Percentiles rank a stretch among this genome's conserved stretches.
Conservation (phyloP, 2,797 vertebrate species). For the Anas flavirostris region DNA sequence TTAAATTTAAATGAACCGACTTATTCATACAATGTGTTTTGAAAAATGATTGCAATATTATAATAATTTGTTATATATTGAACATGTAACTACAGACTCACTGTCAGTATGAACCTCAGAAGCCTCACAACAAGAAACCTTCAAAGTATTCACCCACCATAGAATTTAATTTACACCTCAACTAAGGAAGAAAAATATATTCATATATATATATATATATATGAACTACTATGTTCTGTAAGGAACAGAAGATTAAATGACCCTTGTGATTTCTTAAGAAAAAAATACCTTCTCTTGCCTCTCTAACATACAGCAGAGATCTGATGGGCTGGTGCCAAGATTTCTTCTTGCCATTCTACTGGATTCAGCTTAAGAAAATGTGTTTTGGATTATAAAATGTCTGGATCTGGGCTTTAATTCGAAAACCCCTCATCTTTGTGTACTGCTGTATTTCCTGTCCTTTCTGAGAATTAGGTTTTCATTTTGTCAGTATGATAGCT, state of each 20-base stretch:
- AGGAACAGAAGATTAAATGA: background rate
- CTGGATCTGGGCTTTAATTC: background rate
- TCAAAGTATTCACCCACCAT: background rate
- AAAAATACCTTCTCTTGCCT: background rate
- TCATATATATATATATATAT: background rate
- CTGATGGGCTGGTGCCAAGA: background rate
- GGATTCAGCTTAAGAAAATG: background rate
- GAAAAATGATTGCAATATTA: background rate
- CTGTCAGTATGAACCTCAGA: background rate
- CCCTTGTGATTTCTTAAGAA: background rate
- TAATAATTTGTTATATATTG: background rate
- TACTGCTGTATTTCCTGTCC: background rate
- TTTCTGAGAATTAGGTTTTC: background rate
- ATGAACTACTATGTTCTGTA: background rate
- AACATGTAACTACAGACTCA: background rate
- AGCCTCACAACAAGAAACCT: slow-evolving; percentile 1
- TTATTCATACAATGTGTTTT: background rate
- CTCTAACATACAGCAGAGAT: background rate
- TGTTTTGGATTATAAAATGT: background rate
- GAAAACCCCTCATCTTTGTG: background rate
- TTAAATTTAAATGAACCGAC: background rate
- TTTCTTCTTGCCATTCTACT: background rate
- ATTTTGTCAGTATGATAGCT: background rate
- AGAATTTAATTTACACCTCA: slow-evolving; percentile 49
- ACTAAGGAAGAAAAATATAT: background rate